Percentiles rank a stretch among this genome's conserved stretches.
phyloP scores from a whole-genome alignment of 2,113 vertebrate species.

The Atrichornis clamosus region DNA sequence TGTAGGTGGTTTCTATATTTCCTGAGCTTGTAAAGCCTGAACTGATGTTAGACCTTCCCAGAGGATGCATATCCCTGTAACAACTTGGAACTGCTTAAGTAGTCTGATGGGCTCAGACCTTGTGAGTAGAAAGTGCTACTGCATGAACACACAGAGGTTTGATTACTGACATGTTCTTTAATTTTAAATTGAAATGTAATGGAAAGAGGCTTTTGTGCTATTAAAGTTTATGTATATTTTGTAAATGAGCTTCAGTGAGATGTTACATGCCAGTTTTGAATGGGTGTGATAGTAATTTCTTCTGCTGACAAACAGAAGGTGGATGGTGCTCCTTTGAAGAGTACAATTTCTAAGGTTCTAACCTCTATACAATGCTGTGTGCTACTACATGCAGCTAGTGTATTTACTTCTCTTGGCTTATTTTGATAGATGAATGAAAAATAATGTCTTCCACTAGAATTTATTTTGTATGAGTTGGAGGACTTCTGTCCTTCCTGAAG shows the following conservation, averaged over 20 bases:
- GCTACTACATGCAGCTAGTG: background rate
- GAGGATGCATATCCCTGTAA: background rate
- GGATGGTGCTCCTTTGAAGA: background rate
- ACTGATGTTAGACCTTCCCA: background rate
- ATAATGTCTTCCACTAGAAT: background rate
- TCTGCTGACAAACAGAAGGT: background rate
- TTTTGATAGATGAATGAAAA: background rate
- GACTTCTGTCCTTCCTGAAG: background rate
- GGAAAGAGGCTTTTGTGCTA: background rate
- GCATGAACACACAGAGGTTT: background rate
- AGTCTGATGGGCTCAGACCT: background rate
- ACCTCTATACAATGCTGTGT: background rate
- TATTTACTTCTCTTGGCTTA: background rate
- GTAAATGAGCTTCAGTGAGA: background rate
- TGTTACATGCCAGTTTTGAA: background rate
- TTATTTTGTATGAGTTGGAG: background rate
- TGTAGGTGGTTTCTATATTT: background rate
- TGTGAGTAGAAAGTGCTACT: background rate
- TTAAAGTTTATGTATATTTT: background rate
- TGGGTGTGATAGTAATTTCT: background rate
- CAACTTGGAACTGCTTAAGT: background rate
- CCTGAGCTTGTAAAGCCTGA: background rate
- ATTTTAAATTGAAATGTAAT: background rate
- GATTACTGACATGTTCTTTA: background rate
- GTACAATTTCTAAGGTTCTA: background rate